A percentile compares a stretch with the other conserved stretches of the same genome.
phyloP scores from a whole-genome alignment of 1,140 invertebrate genomes.

The Mamestra configurata region DNA sequence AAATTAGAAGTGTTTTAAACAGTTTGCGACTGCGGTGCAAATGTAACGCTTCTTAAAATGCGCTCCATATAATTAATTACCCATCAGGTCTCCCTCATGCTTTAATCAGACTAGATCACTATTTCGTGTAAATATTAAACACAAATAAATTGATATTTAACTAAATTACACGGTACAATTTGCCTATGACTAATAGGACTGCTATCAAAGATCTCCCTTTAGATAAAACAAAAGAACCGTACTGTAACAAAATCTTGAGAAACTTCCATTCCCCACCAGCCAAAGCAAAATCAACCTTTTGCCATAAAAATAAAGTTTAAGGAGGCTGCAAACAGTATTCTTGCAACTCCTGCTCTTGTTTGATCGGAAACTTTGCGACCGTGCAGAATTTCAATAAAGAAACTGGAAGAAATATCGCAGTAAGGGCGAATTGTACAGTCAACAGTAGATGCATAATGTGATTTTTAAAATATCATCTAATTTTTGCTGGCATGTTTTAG shows the following conservation, averaged over 20 bases:
- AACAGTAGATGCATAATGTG: no score
- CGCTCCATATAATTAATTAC: no score
- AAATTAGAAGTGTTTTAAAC: no score
- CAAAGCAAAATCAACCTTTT: slow-evolving; percentile 25
- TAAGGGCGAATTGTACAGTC: slow-evolving; percentile 53
- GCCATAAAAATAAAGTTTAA: not conserved
- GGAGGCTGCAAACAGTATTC: slow-evolving; percentile 4
- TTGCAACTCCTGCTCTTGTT: slow-evolving; percentile 29
- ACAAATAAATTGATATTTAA: not conserved
- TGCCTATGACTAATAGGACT: not conserved
- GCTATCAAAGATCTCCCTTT: not conserved
- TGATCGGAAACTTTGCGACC: slow-evolving; percentile 71
- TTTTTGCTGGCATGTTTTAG: no score
- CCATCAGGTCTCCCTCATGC: no score
- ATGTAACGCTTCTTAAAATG: no score
- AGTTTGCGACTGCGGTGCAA: no score
- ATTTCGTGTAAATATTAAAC: no score
- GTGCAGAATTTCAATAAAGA: slow-evolving; percentile 84
- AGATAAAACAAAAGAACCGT: slow-evolving; percentile 25
- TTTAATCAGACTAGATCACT: no score
- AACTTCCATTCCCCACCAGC: not conserved
- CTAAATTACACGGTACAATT: not conserved
- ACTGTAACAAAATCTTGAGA: slow-evolving; percentile 15
- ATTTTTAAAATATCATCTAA: no score
- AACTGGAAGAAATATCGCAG: slow-evolving; percentile 75